Evolutionary conservation across 2,888 invertebrate genomes (phyloP), one percentile per base, ranked within the genome.

Genomic region (Trichogramma dendrolimi): DNA sequence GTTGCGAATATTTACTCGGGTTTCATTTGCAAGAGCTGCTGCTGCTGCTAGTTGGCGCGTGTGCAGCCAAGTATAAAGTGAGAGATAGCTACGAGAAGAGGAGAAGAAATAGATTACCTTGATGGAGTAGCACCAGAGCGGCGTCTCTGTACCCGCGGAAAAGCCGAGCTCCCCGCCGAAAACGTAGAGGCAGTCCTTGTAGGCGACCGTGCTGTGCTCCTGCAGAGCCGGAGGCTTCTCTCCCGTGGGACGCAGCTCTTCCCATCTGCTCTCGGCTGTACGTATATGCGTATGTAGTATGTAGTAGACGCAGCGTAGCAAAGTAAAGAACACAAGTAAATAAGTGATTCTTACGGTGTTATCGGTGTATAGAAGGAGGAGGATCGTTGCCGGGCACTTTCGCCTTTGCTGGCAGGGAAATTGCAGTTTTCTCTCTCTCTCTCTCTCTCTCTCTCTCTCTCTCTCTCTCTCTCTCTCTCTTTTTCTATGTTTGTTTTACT

Each of bases 121-220:
- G 49, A 91, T 86, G 71, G 90, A 87, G 74, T 90, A 90, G 66
- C 90, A 85, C 94, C 94, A 94, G 46, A 94, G 84, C 41, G 93
- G 92, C 0, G 91, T 91, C 77, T 92, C 92, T 47, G 86, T 86
- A 69, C 86, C 86, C 6, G 86, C 84, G 41, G 88, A 87, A 77
- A 91, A 88, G 60, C 90, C 89, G 10, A 93, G 86, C 77, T 92
- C 92, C 0, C 94, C 94, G 0, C 94, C 94, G 80, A 94, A 94
- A 68, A 94, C 88, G 79, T 91, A 91, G 65, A 94, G 84, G 68
- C 84, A 82, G 71, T 86, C 86, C 74, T 85, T 87, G 81, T 90
- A 87, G 43, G 88, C 85, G n/a, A 92, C 88, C 58, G 91, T 87
- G 7, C 88, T 87, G 82, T 94, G 93, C 76, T 93, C 93, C 80